A percentile compares a stretch with the other conserved stretches of the same genome.
These are phyloP conservation scores for Hypotaenidia philippensis DNA, from an alignment of 2,797 vertebrate species.

Conservation along the genomic window DNA sequence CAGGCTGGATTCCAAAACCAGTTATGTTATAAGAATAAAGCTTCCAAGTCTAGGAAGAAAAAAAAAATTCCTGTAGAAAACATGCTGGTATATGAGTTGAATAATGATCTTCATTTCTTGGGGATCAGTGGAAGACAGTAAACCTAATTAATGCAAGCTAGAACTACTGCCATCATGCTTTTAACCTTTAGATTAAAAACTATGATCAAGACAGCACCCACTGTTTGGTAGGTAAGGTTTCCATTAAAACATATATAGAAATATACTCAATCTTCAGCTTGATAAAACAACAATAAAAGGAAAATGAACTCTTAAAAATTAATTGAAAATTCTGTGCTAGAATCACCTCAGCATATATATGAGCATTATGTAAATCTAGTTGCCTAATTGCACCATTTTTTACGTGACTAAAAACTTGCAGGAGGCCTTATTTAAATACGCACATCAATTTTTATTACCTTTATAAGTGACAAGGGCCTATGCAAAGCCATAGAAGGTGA, in stretches of 20 bases:
- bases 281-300: background rate
- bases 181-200: background rate
- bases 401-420: background rate
- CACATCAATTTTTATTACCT: conserved; percentile 38
- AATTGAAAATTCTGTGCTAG: background rate
- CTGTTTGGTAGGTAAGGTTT: background rate
- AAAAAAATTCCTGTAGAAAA: background rate
- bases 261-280: background rate
- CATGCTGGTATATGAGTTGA: background rate
- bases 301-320: background rate
- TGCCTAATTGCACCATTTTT: conserved; percentile 37
- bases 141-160: background rate
- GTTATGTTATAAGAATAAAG: background rate
- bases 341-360: background rate
- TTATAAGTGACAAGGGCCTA: background rate
- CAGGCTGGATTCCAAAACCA: background rate
- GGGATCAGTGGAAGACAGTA: background rate
- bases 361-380: conserved; percentile 11
- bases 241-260: background rate
- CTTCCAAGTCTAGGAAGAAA: background rate
- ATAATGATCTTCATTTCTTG: background rate
- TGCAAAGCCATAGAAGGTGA: background rate
- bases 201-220: background rate
- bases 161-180: background rate
- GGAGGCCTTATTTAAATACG: background rate